Evolutionary conservation across 92 coral and sea anemone species (phyloP).

Genomic region (Parazoanthus darwini): DNA sequence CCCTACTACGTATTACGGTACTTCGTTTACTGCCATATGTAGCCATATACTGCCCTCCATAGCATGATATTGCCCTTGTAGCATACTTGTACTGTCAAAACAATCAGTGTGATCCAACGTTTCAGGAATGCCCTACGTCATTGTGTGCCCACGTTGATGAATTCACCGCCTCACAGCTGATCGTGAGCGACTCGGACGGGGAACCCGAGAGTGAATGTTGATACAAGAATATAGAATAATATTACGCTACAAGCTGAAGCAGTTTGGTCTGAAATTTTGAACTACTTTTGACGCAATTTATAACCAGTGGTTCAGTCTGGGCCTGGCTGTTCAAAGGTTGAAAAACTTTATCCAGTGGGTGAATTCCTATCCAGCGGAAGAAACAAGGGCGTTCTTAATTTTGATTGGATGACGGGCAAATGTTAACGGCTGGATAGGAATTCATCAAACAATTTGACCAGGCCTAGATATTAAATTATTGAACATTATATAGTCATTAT

Average conservation of each 20-base stretch:
- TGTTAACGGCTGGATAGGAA: no score
- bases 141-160: conserved; percentile 59
- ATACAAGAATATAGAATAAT: not conserved
- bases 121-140: conserved; percentile 71
- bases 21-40: not conserved
- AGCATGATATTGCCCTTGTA: no score
- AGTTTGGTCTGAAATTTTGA: not conserved
- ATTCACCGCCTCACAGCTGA: conserved; percentile 81
- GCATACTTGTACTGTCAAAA: no score
- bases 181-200: conserved; percentile 74
- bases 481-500: no score
- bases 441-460: no score
- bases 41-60: not conserved
- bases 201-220: conserved; percentile 79
- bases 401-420: no score
- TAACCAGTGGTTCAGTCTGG: not conserved
- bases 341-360: no score
- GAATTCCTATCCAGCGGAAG: no score
- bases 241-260: not conserved
- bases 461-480: no score
- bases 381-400: no score
- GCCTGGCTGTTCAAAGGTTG: not conserved
- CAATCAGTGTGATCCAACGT: not conserved
- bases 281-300: not conserved
- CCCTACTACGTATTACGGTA: no score